Evolutionary conservation across 1,140 invertebrate genomes (phyloP).

Genomic region (Helicoverpa armigera): DNA sequence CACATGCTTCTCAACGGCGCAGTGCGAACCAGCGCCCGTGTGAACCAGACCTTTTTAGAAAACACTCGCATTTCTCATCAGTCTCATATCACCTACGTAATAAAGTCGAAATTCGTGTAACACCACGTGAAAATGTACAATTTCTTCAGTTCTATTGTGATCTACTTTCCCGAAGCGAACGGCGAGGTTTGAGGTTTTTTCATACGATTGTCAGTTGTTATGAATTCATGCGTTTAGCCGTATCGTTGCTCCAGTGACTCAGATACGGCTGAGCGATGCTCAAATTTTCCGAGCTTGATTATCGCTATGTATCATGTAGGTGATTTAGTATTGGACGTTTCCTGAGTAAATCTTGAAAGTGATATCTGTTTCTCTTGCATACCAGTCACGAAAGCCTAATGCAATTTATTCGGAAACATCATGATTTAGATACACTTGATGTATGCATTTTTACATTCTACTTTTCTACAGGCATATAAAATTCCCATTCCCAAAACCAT

Average conservation of each 20-base stretch:
- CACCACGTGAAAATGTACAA: constrained; percentile 63
- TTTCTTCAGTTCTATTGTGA: constrained; percentile 68
- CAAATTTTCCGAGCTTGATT: constrained; percentile 22
- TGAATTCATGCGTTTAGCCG: constrained; percentile 40
- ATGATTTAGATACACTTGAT: background rate
- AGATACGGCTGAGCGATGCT: constrained; percentile 21
- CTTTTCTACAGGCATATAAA: background rate
- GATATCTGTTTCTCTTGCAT: constrained; percentile 27
- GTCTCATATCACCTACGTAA: constrained; percentile 47
- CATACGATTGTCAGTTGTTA: constrained; percentile 39
- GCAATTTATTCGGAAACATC: background rate
- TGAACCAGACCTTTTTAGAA: constrained; percentile 48
- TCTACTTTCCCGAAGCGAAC: constrained; percentile 65
- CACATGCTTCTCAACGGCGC: constrained; percentile 28
- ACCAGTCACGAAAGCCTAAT: constrained; percentile 14
- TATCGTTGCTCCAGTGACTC: constrained; percentile 25
- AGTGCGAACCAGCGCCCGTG: constrained; percentile 48
- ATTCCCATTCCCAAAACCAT: too few relatives aligned
- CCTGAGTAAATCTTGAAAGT: constrained; percentile 20
- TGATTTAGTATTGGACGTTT: constrained; percentile 25
- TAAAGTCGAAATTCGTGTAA: constrained; percentile 54
- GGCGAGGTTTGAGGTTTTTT: constrained; percentile 45
- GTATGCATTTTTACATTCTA: background rate
- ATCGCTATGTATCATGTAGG: constrained; percentile 19
- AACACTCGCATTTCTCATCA: constrained; percentile 7